Base-by-base conservation (phyloP, 2,113 vertebrate species). In the Urocitellus parryii region DNA sequence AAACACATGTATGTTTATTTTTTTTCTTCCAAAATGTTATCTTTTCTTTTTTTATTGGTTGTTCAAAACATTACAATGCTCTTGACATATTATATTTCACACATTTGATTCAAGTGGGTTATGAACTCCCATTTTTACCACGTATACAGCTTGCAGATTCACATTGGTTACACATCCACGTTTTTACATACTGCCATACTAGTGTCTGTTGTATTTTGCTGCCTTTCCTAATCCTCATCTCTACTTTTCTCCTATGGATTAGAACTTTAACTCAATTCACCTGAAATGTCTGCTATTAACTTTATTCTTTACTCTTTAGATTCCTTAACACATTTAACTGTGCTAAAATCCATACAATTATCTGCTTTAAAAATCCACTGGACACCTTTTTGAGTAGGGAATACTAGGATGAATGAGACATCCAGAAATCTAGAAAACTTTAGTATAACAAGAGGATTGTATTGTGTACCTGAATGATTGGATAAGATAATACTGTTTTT, bases 201-300 rank as follows among this genome's bases (percentile, higher is more conserved):
- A 45, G 42, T 45, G 8, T 45, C 42, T 45, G 42, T 45, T 45
- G 42, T 45, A 45, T 45, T 45, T 45, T 45, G 42, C 42, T 8
- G 42, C 42, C 42, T 45, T 45, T 45, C 42, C 42, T 14, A 53
- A 72, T 82, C 7, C 8, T 14, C 18, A 51, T 76, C 16, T 51
- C 9, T 12, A 29, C 42, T 65, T 94, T 77, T 77, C 4, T 95
- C 5, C 24, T 25, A 8, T 63, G 42, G 5, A 85, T 18, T 4
- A 83, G 27, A 94, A 83, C 29, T 81, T 45, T 76, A 94, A 85
- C 51, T 87, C 37, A 94, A 14, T 12, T 53, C 72, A 48, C 22
- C 5, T 76, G 24, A 95, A 79, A 53, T 67, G 53, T 90, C 16
- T 63, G 22, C 18, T 37, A 61, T 48, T n/a, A 84, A 37, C 5